phyloP scores from a whole-genome alignment of 2,888 invertebrate genomes.

The Escarpia spicata region DNA sequence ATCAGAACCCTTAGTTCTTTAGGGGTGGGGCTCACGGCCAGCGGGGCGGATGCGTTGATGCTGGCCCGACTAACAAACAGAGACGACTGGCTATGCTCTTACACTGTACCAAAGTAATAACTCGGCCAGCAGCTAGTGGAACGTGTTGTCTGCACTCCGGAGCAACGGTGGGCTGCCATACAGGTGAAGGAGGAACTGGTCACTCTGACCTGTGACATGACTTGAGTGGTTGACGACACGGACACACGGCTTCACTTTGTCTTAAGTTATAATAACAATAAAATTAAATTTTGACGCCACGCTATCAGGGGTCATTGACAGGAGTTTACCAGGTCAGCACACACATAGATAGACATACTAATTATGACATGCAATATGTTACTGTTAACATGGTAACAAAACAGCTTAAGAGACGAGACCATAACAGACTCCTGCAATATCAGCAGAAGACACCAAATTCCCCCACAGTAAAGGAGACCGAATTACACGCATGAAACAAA shows the following conservation, averaged over 20 bases:
- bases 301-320: neutral
- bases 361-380: no score
- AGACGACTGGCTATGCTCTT: constrained; percentile 16
- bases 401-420: neutral
- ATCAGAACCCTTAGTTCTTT: constrained; percentile 37
- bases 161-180: constrained; percentile 18
- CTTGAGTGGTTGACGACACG: neutral
- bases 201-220: constrained; percentile 22
- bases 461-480: neutral
- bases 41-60: neutral
- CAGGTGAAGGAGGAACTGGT: constrained; percentile 17
- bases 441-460: neutral
- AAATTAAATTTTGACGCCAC: neutral
- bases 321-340: no score
- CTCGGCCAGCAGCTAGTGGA: constrained; percentile 1
- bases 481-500: neutral
- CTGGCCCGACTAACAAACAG: constrained; percentile 16
- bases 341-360: no score
- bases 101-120: constrained; percentile 12
- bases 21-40: neutral
- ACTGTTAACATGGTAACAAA: neutral
- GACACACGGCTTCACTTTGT: neutral
- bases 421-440: neutral
- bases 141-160: neutral
- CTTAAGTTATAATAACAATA: neutral